Evolutionary conservation across 1,140 invertebrate species (phyloP).

Genomic region (Acromyrmex echinatior): DNA sequence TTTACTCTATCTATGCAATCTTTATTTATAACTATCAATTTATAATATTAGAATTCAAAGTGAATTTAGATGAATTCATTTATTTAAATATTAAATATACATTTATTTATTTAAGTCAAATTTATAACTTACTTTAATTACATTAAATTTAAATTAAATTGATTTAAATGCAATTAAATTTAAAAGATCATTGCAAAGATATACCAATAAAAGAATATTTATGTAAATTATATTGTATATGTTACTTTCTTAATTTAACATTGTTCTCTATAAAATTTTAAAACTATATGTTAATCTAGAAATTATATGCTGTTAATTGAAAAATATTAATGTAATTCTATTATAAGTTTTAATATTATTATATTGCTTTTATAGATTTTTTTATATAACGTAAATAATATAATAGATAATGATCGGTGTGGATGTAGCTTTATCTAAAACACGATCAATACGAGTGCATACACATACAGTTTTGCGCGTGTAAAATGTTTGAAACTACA

Average conservation of each 20-base stretch:
- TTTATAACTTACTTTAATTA: neutral
- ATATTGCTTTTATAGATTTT: too few relatives aligned
- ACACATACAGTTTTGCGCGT: conserved; percentile 29
- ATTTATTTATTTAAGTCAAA: neutral
- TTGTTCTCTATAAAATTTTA: too few relatives aligned
- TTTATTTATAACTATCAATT: neutral
- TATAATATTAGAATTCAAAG: neutral
- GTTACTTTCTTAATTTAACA: too few relatives aligned
- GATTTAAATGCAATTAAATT: neutral
- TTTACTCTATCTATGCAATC: neutral
- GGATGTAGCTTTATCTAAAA: conserved; percentile 43
- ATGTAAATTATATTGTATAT: too few relatives aligned
- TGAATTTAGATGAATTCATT: neutral
- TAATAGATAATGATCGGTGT: conserved; percentile 4
- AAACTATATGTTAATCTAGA: too few relatives aligned
- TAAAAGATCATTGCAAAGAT: neutral
- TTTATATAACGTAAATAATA: too few relatives aligned
- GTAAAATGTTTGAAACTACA: conserved; percentile 46
- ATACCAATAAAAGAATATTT: neutral
- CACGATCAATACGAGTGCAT: conserved; percentile 39
- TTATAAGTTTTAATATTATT: too few relatives aligned
- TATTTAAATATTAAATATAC: neutral
- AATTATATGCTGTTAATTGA: too few relatives aligned
- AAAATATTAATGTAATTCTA: too few relatives aligned
- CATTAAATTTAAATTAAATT: neutral